Conservation (phyloP, 2,888 invertebrate genomes). For the Caenorhabditis wallacei region DNA sequence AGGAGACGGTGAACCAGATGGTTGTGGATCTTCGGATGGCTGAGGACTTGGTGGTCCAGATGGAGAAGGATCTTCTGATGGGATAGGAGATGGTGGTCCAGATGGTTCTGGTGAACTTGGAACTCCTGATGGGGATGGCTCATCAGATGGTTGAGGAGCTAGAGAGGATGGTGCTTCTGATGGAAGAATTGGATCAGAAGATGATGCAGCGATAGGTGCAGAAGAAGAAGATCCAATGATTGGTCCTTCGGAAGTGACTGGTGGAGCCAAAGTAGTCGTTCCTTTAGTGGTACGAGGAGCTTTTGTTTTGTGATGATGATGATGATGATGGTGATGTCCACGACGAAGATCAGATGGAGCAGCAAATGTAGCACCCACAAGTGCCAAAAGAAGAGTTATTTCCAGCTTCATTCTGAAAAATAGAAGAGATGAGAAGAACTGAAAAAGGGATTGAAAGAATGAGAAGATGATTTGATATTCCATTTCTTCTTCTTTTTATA, state of each 20-base stretch:
- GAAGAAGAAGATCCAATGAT: background rate
- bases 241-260: background rate
- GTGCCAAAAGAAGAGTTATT: constrained; percentile 34
- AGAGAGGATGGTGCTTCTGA: constrained; percentile 13
- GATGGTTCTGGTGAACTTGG: constrained; percentile 20
- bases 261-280: constrained; percentile 16
- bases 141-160: constrained; percentile 18
- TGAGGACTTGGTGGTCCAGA: background rate
- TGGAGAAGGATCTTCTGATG: no score
- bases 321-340: constrained; percentile 37
- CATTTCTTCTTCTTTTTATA: constrained; percentile 40
- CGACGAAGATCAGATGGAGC: constrained; percentile 40
- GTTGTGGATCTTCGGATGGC: constrained; percentile 1
- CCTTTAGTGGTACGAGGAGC: constrained; percentile 34
- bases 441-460: background rate
- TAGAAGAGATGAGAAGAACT: background rate
- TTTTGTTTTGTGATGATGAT: constrained; percentile 48
- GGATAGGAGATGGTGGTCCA: background rate
- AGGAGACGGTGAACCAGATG: background rate
- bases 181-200: background rate
- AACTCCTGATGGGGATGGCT: constrained; percentile 9
- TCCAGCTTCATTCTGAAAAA: constrained; percentile 53
- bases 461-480: constrained; percentile 32
- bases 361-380: constrained; percentile 32
- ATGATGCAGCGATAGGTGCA: constrained; percentile 1